Conservation (phyloP, 2,888 invertebrate genomes). For the Furcula furcula region DNA sequence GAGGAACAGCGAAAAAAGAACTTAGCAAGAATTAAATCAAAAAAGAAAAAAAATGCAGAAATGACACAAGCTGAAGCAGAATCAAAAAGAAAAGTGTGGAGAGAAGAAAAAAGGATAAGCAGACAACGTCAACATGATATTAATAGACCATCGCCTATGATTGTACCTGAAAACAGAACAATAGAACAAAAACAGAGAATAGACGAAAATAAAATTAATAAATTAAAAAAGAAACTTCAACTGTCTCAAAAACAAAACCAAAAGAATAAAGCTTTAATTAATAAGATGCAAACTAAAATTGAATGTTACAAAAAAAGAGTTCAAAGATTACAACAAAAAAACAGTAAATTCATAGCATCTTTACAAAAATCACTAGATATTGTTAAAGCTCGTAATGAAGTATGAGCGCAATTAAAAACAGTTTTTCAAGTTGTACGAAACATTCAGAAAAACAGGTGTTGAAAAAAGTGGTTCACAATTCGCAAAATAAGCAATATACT, state of each 20-base stretch:
- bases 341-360: background rate
- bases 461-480: slow-evolving; percentile 8
- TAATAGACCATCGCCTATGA: too few relatives aligned
- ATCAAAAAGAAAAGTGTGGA: background rate
- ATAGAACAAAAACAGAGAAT: too few relatives aligned
- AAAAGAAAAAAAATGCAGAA: background rate
- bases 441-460: background rate
- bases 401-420: background rate
- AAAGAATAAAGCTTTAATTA: too few relatives aligned
- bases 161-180: too few relatives aligned
- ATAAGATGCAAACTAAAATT: background rate
- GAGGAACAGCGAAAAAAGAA: slow-evolving; percentile 4
- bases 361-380: background rate
- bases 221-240: too few relatives aligned
- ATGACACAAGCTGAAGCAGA: background rate
- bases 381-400: background rate
- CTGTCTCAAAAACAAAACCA: too few relatives aligned
- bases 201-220: too few relatives aligned
- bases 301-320: background rate
- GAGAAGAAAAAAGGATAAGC: background rate
- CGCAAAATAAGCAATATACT: slow-evolving; percentile 2
- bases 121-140: too few relatives aligned
- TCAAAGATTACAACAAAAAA: background rate
- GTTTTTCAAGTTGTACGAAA: background rate
- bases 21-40: slow-evolving; percentile 6